Base-by-base conservation (phyloP, 2,797 vertebrate genomes). In the Melanogrammus aeglefinus region DNA sequence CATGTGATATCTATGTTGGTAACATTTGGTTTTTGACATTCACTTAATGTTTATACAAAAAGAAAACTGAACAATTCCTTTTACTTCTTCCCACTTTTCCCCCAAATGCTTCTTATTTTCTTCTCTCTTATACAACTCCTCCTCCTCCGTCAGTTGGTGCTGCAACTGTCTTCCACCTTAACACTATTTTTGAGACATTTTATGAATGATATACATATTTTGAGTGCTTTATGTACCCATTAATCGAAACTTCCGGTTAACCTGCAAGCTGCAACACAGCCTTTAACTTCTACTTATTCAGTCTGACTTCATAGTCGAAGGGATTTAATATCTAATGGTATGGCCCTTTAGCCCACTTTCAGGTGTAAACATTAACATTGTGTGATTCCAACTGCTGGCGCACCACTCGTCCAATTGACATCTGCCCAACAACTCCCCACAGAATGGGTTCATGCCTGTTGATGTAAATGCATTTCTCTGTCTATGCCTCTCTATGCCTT, bases 311-410 rank as follows among this genome's bases (percentile, higher is more conserved):
- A 91, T 18, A 66, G 57, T 89, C 90, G 83, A 79, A 38, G 63
- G 51, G 73, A 86, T 92, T 91, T 90, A 85, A 91, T 86, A 86
- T 85, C 78, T 83, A 66, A 66, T 66, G 4, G 6, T 21, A 1
- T n/a, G 18, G 21, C 57, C n/a, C n/a, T 66, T 66, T n/a, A 66
- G 57, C 7, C 57, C n/a, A 27, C 57, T 27, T 24, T 66, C 57
- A 27, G 57, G 57, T 27, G n/a, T 27, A 9, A 66, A 27, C 57
- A 9, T 24, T 66, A n/a, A 8, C 6, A 66, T 66, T 27, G 4
- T 5, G 57, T 66, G n/a, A 57, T 18, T 5, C 51, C 51, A 57
- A 1, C 57, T 66, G n/a, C 57, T 66, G 24, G n/a, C 57, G 24
- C 57, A 66, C 2, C n/a, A n/a, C n/a, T 66, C 21, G 24, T n/a